Evolutionary conservation across 2,113 vertebrate species (phyloP).

Genomic region (Mugil cephalus): DNA sequence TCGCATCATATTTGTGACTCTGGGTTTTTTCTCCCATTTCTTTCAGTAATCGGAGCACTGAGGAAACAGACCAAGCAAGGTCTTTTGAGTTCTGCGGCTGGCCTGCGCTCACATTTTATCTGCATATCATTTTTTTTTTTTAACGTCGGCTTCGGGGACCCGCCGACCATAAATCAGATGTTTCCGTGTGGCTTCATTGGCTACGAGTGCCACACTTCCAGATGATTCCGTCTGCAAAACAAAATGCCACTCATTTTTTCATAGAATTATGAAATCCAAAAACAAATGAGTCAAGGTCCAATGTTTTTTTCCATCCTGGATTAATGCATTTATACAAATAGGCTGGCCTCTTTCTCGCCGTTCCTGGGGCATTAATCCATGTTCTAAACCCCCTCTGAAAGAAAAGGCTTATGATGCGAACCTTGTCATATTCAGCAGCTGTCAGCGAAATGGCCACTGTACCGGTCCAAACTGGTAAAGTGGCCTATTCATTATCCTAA

Average conservation of each 20-base stretch:
- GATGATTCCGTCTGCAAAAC: conserved; percentile 52
- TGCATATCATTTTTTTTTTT: background rate
- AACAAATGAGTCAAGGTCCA: conserved; percentile 69
- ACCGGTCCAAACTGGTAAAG: conserved; percentile 77
- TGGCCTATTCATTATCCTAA: conserved; percentile 88
- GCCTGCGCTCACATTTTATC: conserved; percentile 10
- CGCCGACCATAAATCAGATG: background rate
- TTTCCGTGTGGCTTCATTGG: background rate
- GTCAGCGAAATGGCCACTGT: conserved; percentile 80
- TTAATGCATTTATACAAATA: conserved; percentile 77
- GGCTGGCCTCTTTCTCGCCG: conserved; percentile 66
- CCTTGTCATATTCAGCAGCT: conserved; percentile 87
- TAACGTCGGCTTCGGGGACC: background rate
- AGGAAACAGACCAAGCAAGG: background rate
- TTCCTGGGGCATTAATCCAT: conserved; percentile 70
- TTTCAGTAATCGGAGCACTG: conserved; percentile 9
- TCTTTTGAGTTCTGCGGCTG: conserved; percentile 11
- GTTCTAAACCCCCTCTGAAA: conserved; percentile 71
- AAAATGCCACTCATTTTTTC: conserved; percentile 74
- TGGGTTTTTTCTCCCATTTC: conserved; percentile 27
- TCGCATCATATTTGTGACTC: conserved; percentile 67
- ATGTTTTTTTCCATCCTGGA: conserved; percentile 62
- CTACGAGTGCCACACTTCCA: background rate
- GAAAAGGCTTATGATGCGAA: conserved; percentile 82
- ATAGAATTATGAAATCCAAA: conserved; percentile 75